Conservation (phyloP, 2,888 invertebrate species). For the Liposcelis brunnea region DNA sequence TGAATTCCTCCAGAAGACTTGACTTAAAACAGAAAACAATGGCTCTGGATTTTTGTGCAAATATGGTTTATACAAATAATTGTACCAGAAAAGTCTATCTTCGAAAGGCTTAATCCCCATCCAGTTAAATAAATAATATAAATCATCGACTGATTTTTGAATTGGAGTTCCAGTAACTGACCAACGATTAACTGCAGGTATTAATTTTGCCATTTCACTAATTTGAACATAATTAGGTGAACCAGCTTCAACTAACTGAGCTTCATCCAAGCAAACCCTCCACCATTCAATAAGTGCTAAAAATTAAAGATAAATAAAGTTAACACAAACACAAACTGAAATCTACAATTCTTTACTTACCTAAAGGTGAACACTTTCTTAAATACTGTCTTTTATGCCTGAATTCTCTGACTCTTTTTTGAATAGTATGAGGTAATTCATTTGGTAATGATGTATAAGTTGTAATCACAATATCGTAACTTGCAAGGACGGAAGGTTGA, state of each 20-base stretch:
- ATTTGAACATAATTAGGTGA: slow-evolving; percentile 32
- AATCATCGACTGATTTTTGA: slow-evolving; percentile 36
- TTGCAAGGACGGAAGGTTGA: slow-evolving; percentile 41
- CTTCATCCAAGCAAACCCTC: slow-evolving; percentile 62
- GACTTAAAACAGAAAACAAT: slow-evolving; percentile 25
- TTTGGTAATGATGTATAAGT: slow-evolving; percentile 45
- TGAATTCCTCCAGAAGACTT: neutral
- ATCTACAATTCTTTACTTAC: too few relatives aligned
- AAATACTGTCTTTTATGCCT: slow-evolving; percentile 43
- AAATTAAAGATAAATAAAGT: too few relatives aligned
- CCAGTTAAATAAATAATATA: slow-evolving; percentile 40
- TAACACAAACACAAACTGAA: too few relatives aligned
- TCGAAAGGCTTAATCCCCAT: slow-evolving; percentile 39
- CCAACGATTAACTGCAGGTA: slow-evolving; percentile 48
- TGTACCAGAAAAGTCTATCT: slow-evolving; percentile 33
- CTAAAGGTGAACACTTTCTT: slow-evolving; percentile 45
- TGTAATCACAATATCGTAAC: slow-evolving; percentile 53
- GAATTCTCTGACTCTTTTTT: slow-evolving; percentile 27
- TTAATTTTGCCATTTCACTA: slow-evolving; percentile 34
- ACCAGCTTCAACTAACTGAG: slow-evolving; percentile 55
- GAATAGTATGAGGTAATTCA: slow-evolving; percentile 42
- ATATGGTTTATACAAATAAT: slow-evolving; percentile 33
- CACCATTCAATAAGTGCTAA: slow-evolving; percentile 65
- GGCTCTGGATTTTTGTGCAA: too few relatives aligned
- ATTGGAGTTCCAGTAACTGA: slow-evolving; percentile 59